Percentiles rank a stretch among this genome's conserved stretches.
Conservation (phyloP, 2,888 invertebrate species). For the Nezara viridula region DNA sequence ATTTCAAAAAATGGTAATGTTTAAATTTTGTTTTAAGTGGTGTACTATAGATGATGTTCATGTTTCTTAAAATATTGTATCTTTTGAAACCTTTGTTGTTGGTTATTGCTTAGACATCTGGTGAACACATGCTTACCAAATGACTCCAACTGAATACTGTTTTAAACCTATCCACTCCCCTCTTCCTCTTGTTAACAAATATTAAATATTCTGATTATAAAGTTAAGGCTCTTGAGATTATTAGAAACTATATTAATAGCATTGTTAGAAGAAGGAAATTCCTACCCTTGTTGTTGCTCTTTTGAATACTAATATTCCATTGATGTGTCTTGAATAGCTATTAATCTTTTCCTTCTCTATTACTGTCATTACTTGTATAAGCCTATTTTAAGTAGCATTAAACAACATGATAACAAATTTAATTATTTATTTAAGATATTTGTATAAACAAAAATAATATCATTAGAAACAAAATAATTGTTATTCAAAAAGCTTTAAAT, state of each 20-base stretch:
- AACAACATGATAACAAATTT: neutral
- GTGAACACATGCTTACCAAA: constrained; percentile 55
- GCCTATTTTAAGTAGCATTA: neutral
- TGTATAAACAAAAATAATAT: neutral
- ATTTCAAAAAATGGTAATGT: neutral
- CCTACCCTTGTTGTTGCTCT: constrained; percentile 11
- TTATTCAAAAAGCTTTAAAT: too few relatives aligned
- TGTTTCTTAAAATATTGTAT: neutral
- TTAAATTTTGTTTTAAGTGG: neutral
- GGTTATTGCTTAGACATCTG: constrained; percentile 43
- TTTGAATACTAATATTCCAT: constrained; percentile 23
- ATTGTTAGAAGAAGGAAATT: neutral
- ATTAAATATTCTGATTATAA: neutral
- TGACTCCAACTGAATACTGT: constrained; percentile 33
- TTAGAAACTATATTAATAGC: neutral
- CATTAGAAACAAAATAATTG: neutral
- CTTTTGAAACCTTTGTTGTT: neutral
- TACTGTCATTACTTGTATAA: neutral
- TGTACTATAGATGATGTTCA: neutral
- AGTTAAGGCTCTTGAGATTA: neutral
- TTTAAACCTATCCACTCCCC: neutral
- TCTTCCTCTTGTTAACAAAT: neutral
- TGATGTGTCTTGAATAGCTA: constrained; percentile 38
- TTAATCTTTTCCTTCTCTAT: neutral
- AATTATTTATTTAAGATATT: neutral